A percentile compares a stretch with the other conserved stretches of the same genome.
Conservation (phyloP, 2,888 invertebrate species). For the Platycheirus rosarum region DNA sequence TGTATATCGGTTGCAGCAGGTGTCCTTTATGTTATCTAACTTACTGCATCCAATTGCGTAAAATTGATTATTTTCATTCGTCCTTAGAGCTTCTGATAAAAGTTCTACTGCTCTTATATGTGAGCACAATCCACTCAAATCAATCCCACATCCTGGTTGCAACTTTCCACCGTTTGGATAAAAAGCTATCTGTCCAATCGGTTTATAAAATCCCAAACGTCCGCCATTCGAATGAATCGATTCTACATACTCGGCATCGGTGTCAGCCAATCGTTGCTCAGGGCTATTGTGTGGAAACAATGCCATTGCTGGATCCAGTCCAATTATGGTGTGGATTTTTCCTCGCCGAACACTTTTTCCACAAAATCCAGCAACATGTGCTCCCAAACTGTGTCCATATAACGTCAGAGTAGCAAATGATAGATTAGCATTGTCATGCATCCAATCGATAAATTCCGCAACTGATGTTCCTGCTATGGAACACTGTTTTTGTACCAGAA, state of each 20-base stretch:
- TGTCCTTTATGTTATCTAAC: constrained; percentile 28
- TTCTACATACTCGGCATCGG: constrained; percentile 75
- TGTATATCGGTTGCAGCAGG: constrained; percentile 11
- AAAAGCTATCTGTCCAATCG: constrained; percentile 81
- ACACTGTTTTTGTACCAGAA: constrained; percentile 82
- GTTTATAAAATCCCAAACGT: constrained; percentile 71
- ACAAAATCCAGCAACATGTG: constrained; percentile 84
- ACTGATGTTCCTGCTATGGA: constrained; percentile 66
- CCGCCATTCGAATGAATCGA: constrained; percentile 75
- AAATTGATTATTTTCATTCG: constrained; percentile 22
- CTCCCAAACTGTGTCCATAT: constrained; percentile 84
- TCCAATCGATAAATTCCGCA: constrained; percentile 75
- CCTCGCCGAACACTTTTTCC: constrained; percentile 84
- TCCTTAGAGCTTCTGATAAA: constrained; percentile 80
- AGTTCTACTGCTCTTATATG: constrained; percentile 80
- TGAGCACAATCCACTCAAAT: constrained; percentile 78
- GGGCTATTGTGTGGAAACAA: constrained; percentile 63
- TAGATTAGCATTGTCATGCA: constrained; percentile 83
- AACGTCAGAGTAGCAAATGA: constrained; percentile 82
- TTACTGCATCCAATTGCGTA: constrained; percentile 16
- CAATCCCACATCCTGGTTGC: constrained; percentile 83
- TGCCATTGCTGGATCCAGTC: constrained; percentile 75
- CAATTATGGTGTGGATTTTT: constrained; percentile 84
- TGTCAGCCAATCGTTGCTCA: constrained; percentile 51
- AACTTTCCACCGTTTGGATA: constrained; percentile 83